phyloP scores from a whole-genome alignment of 2,797 vertebrate genomes.

The Sebastes jordani region DNA sequence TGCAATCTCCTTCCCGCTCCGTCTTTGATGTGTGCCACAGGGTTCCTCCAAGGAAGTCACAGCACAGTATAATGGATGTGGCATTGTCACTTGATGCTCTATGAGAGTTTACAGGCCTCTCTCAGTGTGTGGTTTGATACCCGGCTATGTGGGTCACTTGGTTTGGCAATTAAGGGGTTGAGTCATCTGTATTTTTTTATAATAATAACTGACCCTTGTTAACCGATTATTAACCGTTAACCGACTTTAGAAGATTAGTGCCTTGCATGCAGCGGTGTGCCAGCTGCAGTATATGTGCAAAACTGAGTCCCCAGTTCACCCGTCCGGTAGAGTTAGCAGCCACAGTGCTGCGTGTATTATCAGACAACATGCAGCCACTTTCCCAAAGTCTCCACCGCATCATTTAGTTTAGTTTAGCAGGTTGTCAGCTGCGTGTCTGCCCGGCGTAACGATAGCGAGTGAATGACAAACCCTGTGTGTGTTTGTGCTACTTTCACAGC shows the following conservation, averaged over 20 bases:
- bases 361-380: not conserved
- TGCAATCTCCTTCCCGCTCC: slow-evolving; percentile 1
- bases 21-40: slow-evolving; percentile 67
- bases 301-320: not conserved
- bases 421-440: too few species aligned
- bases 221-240: not conserved
- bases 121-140: slow-evolving; percentile 20
- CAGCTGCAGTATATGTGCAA: not conserved
- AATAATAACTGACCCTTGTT: not conserved
- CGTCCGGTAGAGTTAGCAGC: not conserved
- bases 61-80: slow-evolving; percentile 57
- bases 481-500: too few species aligned
- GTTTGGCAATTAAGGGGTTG: slow-evolving; percentile 10
- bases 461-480: too few species aligned
- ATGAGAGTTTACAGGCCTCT: slow-evolving; percentile 21
- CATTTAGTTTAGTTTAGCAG: not conserved
- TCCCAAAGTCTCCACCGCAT: not conserved
- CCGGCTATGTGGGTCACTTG: slow-evolving; percentile 35
- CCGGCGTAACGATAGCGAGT: too few species aligned
- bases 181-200: not conserved
- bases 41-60: slow-evolving; percentile 59
- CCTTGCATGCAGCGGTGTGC: not conserved
- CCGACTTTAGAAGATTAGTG: not conserved
- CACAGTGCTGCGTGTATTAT: not conserved
- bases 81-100: slow-evolving; percentile 49